phyloP scores from a whole-genome alignment of 2,113 vertebrate species.

The Entelurus aequoreus region DNA sequence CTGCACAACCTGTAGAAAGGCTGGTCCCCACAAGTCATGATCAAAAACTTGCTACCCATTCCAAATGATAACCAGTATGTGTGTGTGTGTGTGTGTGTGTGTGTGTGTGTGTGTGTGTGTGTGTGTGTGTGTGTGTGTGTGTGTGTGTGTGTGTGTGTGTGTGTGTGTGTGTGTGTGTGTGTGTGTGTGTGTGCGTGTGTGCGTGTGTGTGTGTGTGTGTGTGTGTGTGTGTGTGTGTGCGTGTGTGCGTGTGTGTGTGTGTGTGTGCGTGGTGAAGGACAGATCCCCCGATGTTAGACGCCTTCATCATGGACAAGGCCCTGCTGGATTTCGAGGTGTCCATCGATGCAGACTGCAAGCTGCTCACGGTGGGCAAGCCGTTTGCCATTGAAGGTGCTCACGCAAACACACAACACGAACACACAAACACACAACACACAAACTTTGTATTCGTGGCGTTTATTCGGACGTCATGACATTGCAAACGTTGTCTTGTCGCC shows the following conservation, averaged over 20 bases:
- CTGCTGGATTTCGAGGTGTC: conserved; percentile 96
- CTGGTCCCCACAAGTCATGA: too few relatives aligned
- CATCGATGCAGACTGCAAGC: conserved; percentile 92
- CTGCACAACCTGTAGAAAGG: too few relatives aligned
- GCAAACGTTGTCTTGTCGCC: too few relatives aligned
- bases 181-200: too few relatives aligned
- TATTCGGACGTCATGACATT: not conserved
- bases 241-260: conserved; percentile 47
- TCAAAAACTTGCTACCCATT: too few relatives aligned
- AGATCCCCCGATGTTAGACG: conserved; percentile 89
- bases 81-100: too few relatives aligned
- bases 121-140: too few relatives aligned
- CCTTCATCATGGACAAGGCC: conserved; percentile 99
- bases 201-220: conserved; percentile 15
- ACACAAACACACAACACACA: conserved; percentile 3
- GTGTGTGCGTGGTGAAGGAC: conserved; percentile 63
- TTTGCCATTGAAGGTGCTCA: conserved; percentile 92
- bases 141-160: too few relatives aligned
- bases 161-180: too few relatives aligned
- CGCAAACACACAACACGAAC: conserved; percentile 9
- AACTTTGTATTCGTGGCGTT: not conserved
- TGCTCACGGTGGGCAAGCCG: conserved; percentile 92
- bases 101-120: too few relatives aligned
- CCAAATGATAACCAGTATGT: too few relatives aligned
- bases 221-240: conserved; percentile 20